Conservation (phyloP, 2,113 vertebrate genomes). For the Toxotes jaculatrix region DNA sequence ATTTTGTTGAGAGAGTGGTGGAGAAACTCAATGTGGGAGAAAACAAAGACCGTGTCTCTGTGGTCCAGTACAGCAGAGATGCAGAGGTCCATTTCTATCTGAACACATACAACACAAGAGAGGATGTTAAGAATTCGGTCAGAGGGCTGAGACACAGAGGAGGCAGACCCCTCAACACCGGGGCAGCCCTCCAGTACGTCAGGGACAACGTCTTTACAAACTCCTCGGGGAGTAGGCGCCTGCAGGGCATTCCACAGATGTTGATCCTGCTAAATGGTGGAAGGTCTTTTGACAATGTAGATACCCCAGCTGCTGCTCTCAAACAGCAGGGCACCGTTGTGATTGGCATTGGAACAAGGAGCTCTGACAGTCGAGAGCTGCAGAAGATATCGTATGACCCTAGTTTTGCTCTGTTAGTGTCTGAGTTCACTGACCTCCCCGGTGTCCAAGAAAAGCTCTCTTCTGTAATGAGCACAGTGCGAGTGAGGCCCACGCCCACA, state of each 20-base stretch:
- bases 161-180: conserved; percentile 62
- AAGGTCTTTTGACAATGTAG: conserved; percentile 66
- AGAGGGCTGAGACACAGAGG: conserved; percentile 55
- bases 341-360: too few species aligned
- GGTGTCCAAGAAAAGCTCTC: conserved; percentile 46
- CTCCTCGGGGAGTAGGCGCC: conserved; percentile 84
- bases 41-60: conserved; percentile 64
- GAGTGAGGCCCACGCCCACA: too few species aligned
- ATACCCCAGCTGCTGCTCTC: conserved; percentile 58
- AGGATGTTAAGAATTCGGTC: conserved; percentile 19
- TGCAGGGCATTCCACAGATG: conserved; percentile 85
- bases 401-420: too few species aligned
- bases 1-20: conserved; percentile 64
- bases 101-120: conserved; percentile 50
- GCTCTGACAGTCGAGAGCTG: too few species aligned
- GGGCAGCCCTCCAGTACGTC: conserved; percentile 61
- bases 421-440: conserved; percentile 41
- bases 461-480: too few species aligned
- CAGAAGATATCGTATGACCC: too few species aligned
- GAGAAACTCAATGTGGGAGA: conserved; percentile 51
- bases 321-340: conserved; percentile 52
- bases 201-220: conserved; percentile 80
- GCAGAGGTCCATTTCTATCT: conserved; percentile 59
- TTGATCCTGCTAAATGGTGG: conserved; percentile 71
- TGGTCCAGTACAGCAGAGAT: conserved; percentile 70